phyloP scores from a whole-genome alignment of 1,140 invertebrate species.

The Parasteatoda tepidariorum region DNA sequence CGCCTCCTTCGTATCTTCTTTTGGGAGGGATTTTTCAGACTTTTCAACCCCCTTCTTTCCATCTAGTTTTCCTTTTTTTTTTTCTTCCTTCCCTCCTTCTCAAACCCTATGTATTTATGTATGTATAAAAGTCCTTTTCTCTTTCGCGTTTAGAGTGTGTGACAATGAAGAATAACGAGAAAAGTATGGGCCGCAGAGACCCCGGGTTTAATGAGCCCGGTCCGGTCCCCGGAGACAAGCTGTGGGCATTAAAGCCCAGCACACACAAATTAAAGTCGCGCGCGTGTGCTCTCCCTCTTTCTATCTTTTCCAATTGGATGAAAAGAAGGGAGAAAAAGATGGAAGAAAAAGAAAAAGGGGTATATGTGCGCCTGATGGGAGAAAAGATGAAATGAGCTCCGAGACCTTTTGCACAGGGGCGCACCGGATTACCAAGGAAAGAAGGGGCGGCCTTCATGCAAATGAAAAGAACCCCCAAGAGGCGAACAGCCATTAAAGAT shows the following conservation, averaged over 20 bases:
- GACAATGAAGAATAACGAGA: slow-evolving; percentile 61
- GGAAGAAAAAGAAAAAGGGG: slow-evolving; percentile 23
- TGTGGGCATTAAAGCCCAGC: slow-evolving; percentile 40
- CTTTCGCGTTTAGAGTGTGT: slow-evolving; percentile 9
- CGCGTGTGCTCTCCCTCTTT: slow-evolving; percentile 10
- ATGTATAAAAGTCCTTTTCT: background rate
- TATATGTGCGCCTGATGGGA: background rate
- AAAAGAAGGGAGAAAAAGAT: slow-evolving; percentile 44
- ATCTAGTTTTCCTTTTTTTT: background rate
- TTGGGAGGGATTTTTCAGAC: slow-evolving; percentile 29
- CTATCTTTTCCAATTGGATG: background rate
- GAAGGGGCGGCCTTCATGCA: slow-evolving; percentile 17
- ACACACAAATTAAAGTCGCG: slow-evolving; percentile 43
- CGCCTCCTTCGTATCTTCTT: slow-evolving; percentile 13
- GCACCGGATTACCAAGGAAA: slow-evolving; percentile 30
- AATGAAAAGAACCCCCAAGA: slow-evolving; percentile 56
- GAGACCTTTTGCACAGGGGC: slow-evolving; percentile 33
- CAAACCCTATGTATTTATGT: background rate
- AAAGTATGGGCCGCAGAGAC: slow-evolving; percentile 57
- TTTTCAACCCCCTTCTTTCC: slow-evolving; percentile 12
- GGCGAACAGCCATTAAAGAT: slow-evolving; percentile 53
- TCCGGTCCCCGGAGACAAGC: slow-evolving; percentile 53
- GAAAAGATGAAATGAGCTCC: slow-evolving; percentile 41
- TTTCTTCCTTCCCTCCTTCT: background rate
- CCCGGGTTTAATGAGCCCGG: slow-evolving; percentile 59